phyloP scores from a whole-genome alignment of 2,888 invertebrate species.

The Drosophila testacea region DNA sequence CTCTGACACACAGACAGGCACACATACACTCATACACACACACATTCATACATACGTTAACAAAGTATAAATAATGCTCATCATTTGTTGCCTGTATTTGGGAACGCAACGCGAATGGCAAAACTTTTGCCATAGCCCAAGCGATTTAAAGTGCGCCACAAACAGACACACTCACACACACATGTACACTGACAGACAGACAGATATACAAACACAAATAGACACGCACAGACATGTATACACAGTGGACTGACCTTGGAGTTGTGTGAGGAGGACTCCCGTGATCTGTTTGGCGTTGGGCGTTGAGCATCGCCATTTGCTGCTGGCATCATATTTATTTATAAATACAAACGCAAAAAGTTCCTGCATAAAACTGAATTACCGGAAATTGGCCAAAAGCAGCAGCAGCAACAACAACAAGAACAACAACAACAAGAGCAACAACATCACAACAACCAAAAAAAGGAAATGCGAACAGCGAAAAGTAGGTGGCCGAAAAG shows the following conservation, averaged over 20 bases:
- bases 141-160: conserved; percentile 52
- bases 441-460: conserved; percentile 11
- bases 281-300: conserved; percentile 28
- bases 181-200: conserved; percentile 4
- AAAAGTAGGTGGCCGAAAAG: conserved; percentile 66
- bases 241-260: conserved; percentile 48
- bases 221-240: conserved; percentile 10
- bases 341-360: conserved; percentile 77
- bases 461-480: conserved; percentile 40
- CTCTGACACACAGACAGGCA: conserved; percentile 7
- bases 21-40: conserved; percentile 2
- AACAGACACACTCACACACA: conserved; percentile 12
- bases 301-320: conserved; percentile 44
- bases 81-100: conserved; percentile 49
- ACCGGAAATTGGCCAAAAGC: conserved; percentile 81
- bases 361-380: conserved; percentile 82
- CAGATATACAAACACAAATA: conserved; percentile 12
- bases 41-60: neutral
- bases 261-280: conserved; percentile 21
- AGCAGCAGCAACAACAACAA: conserved; percentile 47
- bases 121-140: conserved; percentile 54
- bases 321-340: conserved; percentile 73
- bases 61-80: conserved; percentile 58
- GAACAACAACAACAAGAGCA: conserved; percentile 42
- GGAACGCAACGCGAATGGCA: conserved; percentile 40